Evolutionary conservation across 2,113 vertebrate genomes (phyloP).

Genomic region (Aldabrachelys gigantea): DNA sequence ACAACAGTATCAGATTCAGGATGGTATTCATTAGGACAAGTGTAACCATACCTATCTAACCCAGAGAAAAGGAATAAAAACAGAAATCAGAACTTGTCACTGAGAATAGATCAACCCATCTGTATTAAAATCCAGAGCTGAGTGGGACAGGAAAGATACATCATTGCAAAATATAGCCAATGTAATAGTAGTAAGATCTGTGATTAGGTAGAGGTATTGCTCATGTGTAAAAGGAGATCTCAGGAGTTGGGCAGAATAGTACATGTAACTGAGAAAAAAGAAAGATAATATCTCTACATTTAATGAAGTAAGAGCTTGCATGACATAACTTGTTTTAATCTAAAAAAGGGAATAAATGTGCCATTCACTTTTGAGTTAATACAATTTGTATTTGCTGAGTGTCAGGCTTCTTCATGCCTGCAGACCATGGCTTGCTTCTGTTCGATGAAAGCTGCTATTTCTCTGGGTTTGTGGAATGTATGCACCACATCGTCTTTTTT

Average conservation of each 20-base stretch:
- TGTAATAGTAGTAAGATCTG: background rate
- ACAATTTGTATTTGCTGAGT: background rate
- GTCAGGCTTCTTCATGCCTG: background rate
- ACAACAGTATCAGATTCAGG: background rate
- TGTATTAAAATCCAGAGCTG: background rate
- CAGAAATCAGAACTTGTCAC: background rate
- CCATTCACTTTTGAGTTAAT: background rate
- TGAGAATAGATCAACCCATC: background rate
- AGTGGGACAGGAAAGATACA: background rate
- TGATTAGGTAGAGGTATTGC: background rate
- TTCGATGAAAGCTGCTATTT: background rate
- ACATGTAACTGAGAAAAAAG: slow-evolving; percentile 33
- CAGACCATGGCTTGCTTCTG: background rate
- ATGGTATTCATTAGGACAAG: background rate
- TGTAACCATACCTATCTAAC: background rate
- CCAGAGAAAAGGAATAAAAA: background rate
- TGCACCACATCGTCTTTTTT: background rate
- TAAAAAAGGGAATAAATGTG: background rate
- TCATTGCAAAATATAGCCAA: background rate
- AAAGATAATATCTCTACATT: background rate
- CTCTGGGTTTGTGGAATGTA: too few species aligned
- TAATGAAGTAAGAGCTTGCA: background rate
- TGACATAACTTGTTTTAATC: too few species aligned
- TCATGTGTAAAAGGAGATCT: background rate
- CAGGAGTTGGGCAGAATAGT: background rate